Evolutionary conservation across 2,113 vertebrate species (phyloP), one percentile per base, ranked within the genome.

Genomic region (Eurystomus gularis): DNA sequence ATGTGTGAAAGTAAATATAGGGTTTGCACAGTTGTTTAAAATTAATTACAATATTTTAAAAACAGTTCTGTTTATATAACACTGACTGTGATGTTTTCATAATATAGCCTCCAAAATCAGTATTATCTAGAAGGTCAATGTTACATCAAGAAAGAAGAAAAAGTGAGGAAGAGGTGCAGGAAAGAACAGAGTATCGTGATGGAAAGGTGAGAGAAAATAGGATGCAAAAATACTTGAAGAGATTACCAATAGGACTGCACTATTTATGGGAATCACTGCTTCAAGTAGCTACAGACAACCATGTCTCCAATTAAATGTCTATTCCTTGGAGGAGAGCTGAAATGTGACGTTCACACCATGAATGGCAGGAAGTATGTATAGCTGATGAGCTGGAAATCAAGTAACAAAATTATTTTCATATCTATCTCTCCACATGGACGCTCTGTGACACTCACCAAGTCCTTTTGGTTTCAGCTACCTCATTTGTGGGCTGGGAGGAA

Each of bases 101-200:
- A 92, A 49, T 65, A 35, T 7, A 86, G 52, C 39, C 51, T 82
- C 21, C 87, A 80, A 96, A 94, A 88, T 92, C 86, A 51, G 25
- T 88, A 78, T 66, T 97, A 61, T 89, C 77, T 35, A 85, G 80
- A 92, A 94, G 54, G 26, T 54, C 89, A 69, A 44, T 28, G 1
- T 51, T 87, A 51, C 54, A 73, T 58, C 44, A 51, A 76, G 54
- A 88, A 90, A 90, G 61, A 71, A 90, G 84, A 72, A 92, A 61
- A 21, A 73, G 39, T 75, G 65, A 94, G 39, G 87, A 96, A 73
- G 69, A 94, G 33, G 68, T 98, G 16, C 82, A 80, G 66, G 95
- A 98, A 91, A 97, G 98, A 96, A 98, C 79, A 76, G 81, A 96
- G 31, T 96, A 96, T 88, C 54, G 10, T 87, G 97, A 98, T 94